Base-by-base conservation (phyloP, 1,140 invertebrate species). In the Battus philenor region DNA sequence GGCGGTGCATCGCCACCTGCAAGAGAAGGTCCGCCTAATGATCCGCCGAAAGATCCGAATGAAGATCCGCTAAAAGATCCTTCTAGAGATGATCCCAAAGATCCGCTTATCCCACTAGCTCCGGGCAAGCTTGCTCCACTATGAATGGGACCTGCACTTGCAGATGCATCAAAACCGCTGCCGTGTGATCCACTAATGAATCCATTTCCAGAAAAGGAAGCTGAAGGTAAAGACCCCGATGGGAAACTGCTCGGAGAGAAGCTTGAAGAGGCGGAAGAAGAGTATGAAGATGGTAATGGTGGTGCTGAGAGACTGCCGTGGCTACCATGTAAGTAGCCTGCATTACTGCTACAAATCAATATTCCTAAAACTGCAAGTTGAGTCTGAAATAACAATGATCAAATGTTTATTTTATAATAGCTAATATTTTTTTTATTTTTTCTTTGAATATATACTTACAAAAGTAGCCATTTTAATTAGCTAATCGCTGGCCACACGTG, bases 401-500 rank as follows among this genome's bases (percentile, higher is more conserved):
- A 8, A 41, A 13, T 36, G 4, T 47, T 44, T 2, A 10, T 41
- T 10, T 36, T 9, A 6, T 20, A 2, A 0, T 11, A 39, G 5
- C 16, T 49, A n/a, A 30, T 24, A 13, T 12, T 43, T 33, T 12
- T 33, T 16, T 33, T 11, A 6, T n/a, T 51, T 41, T 22, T 9
- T 9, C 5, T 13, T 1, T 26, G 20, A 18, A 32, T 39, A n/a
- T 22, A 30, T 12, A 82, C 78, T 84, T 56, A 84, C 81, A 71
- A 74, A 68, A 58, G 77, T 66, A 80, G 81, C 77, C 81, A 85
- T 85, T 52, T 54, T 59, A 60, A 67, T 67, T 80, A 85, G 81
- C 81, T 85, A 85, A 80, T 67, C 75, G 81, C 81, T 74, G 77
- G 77, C 77, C 54, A 81, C 77, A 53, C 27, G 44, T 47, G 47